Evolutionary conservation across 2,797 vertebrate genomes (phyloP).

Genomic region (Melanotaenia pygmaea): DNA sequence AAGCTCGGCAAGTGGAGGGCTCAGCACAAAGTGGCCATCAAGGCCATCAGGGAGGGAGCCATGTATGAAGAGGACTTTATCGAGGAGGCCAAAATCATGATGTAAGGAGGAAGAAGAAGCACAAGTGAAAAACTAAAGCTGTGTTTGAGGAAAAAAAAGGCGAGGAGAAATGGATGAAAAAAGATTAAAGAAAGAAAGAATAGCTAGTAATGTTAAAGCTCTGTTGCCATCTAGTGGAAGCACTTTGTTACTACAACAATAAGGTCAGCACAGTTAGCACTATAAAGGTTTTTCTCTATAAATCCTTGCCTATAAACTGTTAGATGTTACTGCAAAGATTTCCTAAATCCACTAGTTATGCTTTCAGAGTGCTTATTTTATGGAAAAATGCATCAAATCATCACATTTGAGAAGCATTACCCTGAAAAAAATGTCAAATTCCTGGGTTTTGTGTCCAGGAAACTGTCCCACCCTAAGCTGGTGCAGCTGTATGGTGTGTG

Average conservation of each 20-base stretch:
- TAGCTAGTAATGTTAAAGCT: background rate
- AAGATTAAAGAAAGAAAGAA: background rate
- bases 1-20: slow-evolving; percentile 87
- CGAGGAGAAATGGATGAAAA: too few relatives aligned
- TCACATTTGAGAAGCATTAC: background rate
- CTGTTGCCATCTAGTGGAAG: slow-evolving; percentile 6
- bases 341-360: background rate
- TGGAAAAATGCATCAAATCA: background rate
- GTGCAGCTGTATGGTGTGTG: slow-evolving; percentile 92
- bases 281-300: too few relatives aligned
- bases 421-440: background rate
- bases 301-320: background rate
- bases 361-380: too few relatives aligned
- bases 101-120: slow-evolving; percentile 78
- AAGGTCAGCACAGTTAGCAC: too few relatives aligned
- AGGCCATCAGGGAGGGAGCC: slow-evolving; percentile 90
- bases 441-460: slow-evolving; percentile 70
- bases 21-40: slow-evolving; percentile 94
- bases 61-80: slow-evolving; percentile 98
- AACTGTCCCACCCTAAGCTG: slow-evolving; percentile 86
- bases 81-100: slow-evolving; percentile 98
- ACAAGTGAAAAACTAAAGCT: background rate
- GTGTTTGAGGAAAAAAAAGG: background rate
- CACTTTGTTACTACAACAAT: background rate
- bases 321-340: background rate